phyloP scores from a whole-genome alignment of 2,113 vertebrate species.

The Hydrolagus affinis region DNA sequence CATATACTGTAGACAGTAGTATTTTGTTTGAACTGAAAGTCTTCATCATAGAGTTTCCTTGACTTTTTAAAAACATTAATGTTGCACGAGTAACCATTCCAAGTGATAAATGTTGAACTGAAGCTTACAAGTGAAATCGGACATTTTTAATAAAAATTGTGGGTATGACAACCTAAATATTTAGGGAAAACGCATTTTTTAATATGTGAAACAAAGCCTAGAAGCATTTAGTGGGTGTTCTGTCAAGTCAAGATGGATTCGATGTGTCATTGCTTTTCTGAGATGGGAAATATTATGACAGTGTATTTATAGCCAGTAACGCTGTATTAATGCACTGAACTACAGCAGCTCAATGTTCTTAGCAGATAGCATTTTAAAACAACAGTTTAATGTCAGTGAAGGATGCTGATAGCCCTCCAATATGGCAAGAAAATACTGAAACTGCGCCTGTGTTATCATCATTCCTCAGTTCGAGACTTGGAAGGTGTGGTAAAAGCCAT shows the following conservation, averaged over 20 bases:
- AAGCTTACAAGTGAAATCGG: too few species aligned
- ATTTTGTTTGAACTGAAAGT: too few species aligned
- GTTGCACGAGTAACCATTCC: too few species aligned
- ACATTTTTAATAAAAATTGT: too few species aligned
- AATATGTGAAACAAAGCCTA: too few species aligned
- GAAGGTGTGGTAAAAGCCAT: constrained; percentile 53
- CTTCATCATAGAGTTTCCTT: too few species aligned
- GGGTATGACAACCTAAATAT: too few species aligned
- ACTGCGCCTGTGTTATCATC: constrained; percentile 49
- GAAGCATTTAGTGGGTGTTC: background rate
- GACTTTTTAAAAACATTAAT: too few species aligned
- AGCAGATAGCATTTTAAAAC: constrained; percentile 56
- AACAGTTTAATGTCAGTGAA: constrained; percentile 52
- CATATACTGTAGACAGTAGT: too few species aligned
- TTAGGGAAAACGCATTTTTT: too few species aligned
- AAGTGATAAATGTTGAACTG: too few species aligned
- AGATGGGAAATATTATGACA: background rate
- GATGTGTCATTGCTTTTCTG: background rate
- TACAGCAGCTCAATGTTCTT: constrained; percentile 33
- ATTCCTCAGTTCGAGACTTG: constrained; percentile 52
- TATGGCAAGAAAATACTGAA: constrained; percentile 44
- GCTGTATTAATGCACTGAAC: constrained; percentile 32
- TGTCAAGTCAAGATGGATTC: constrained; percentile 17
- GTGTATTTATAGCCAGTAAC: background rate
- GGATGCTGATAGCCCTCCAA: constrained; percentile 57